Percentiles rank a stretch among this genome's conserved stretches.
Conservation (phyloP, 53 echinoderm and acorn worm genomes). For the Apostichopus leukothele region DNA sequence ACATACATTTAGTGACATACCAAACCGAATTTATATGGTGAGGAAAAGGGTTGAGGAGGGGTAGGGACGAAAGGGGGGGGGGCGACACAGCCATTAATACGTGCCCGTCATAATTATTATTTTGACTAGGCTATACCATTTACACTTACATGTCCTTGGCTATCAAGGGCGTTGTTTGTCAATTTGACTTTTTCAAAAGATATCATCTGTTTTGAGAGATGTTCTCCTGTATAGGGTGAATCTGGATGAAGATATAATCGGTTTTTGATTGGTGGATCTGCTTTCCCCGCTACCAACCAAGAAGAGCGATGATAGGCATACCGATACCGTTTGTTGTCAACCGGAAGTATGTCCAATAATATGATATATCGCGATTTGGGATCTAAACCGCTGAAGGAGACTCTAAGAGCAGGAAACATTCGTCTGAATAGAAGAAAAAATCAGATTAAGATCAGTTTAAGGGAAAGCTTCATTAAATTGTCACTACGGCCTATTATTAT, state of each 20-base stretch:
- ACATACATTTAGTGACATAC: too few species aligned
- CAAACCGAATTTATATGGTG: too few species aligned
- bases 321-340: constrained; percentile 93
- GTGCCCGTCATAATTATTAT: too few species aligned
- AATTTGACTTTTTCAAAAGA: constrained; percentile 98
- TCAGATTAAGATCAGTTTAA: background rate
- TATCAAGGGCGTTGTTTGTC: constrained; percentile 93
- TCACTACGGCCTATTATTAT: too few species aligned
- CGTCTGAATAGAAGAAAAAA: constrained; percentile 59
- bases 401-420: constrained; percentile 95
- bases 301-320: constrained; percentile 98
- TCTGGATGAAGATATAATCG: constrained; percentile 81
- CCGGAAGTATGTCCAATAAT: constrained; percentile 80
- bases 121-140: too few species aligned
- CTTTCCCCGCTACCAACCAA: constrained; percentile 95
- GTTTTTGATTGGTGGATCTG: constrained; percentile 78
- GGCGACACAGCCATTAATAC: too few species aligned
- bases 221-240: constrained; percentile 85
- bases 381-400: constrained; percentile 76
- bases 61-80: too few species aligned
- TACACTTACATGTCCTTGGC: constrained; percentile 87
- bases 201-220: constrained; percentile 84
- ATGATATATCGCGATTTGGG: constrained; percentile 78
- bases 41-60: too few species aligned
- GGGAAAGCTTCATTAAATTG: too few species aligned